Base-by-base conservation (phyloP, 2,113 vertebrate species). In the Passer domesticus region DNA sequence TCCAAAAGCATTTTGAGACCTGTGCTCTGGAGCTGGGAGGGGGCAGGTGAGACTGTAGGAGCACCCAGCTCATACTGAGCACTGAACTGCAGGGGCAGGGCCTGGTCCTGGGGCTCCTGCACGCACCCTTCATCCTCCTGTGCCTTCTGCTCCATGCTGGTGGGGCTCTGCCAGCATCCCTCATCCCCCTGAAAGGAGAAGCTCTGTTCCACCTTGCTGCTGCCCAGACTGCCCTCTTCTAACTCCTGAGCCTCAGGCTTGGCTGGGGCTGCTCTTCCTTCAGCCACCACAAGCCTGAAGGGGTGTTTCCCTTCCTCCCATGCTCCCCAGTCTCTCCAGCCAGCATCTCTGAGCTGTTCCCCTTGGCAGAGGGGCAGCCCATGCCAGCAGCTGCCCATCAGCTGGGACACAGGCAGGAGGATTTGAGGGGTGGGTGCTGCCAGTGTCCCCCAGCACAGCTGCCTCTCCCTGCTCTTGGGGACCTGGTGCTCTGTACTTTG, bases 131-230 rank as follows among this genome's bases (percentile, higher is more conserved):
- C 31, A 87, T 50, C 75, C 78, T 83, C 74, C 94, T 87, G 91
- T 95, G 93, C 94, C 95, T 96, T 95, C 92, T 87, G 87, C 74
- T 89, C 2, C 1, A 8, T 50, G 78, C 86, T 35, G 58, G 78
- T 17, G 1, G 43, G 66, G 66, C 37, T 0, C 23, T 43, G 47
- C 73, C 77, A 16, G 84, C n/a, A 4, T 41, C 81, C 77, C 69
- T 68, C 39, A 15, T 41, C 46, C 33, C 30, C 46, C 33, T 15
- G 33, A 37, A 8, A 8, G 46, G 84, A 75, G 87, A 18, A 39
- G 79, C 39, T 27, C 49, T 14, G 15, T 83, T 69, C 50, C 82
- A 20, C 27, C 66, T 18, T 5, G 5, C 4, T 41, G 30, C 81
- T 83, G 37, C 83, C 20, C 3, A 6, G 69, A 11, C 77, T 39